Percentiles rank a stretch among this genome's conserved stretches.
Conservation (phyloP, 2,888 invertebrate genomes). For the Synanthedon vespiformis region DNA sequence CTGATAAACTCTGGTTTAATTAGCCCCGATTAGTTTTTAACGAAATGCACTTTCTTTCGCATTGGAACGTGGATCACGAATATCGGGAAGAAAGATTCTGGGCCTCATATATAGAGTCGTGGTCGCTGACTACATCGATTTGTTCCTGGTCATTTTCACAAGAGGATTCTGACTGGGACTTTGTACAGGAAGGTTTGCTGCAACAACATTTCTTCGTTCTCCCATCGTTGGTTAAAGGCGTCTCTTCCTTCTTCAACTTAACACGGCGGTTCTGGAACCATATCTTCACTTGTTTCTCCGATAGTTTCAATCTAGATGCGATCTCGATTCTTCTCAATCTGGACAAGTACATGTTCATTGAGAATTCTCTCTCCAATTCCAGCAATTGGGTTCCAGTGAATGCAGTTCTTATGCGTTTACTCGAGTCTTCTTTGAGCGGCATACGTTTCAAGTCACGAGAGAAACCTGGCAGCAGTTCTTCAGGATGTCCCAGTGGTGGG, state of each 20-base stretch:
- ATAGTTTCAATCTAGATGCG: slow-evolving; percentile 86
- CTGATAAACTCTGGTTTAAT: neutral
- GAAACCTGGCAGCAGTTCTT: slow-evolving; percentile 56
- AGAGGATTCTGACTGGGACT: slow-evolving; percentile 24
- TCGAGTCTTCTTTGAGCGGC: slow-evolving; percentile 73
- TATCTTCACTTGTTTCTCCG: slow-evolving; percentile 95
- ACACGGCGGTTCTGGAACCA: slow-evolving; percentile 96
- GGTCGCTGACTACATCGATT: slow-evolving; percentile 60
- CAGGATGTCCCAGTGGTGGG: slow-evolving; percentile 57
- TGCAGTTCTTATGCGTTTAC: slow-evolving; percentile 91
- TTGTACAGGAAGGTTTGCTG: slow-evolving; percentile 38
- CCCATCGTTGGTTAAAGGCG: slow-evolving; percentile 55
- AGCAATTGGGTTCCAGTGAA: slow-evolving; percentile 91
- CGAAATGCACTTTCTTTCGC: too few species aligned
- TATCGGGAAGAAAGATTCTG: slow-evolving; percentile 45
- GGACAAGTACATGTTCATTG: slow-evolving; percentile 91
- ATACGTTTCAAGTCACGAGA: slow-evolving; percentile 57
- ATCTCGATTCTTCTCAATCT: slow-evolving; percentile 92
- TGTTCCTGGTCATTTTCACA: slow-evolving; percentile 55
- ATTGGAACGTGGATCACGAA: slow-evolving; percentile 16
- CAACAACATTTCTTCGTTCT: slow-evolving; percentile 53
- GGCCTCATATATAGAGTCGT: slow-evolving; percentile 36
- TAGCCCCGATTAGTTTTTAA: neutral
- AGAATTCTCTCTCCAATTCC: slow-evolving; percentile 90
- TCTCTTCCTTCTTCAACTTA: slow-evolving; percentile 91